Evolutionary conservation across 2,888 invertebrate species (phyloP).

Genomic region (Shargacucullia verbasci): DNA sequence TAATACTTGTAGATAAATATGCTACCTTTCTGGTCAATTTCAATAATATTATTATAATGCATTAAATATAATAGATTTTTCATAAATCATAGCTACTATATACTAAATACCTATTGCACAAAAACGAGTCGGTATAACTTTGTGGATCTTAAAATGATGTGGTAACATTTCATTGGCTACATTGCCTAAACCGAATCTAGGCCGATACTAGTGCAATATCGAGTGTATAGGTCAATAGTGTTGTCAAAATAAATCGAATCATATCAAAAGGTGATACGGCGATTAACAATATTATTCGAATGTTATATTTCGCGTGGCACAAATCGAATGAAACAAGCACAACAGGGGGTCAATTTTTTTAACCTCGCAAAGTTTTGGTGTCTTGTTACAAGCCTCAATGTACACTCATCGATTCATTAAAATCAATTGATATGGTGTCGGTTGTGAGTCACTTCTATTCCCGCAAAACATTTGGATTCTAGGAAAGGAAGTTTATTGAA

Average conservation of each 20-base stretch:
- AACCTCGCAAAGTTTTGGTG: conserved; percentile 71
- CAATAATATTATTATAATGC: no score
- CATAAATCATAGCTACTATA: no score
- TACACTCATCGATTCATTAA: conserved; percentile 72
- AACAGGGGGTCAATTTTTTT: conserved; percentile 71
- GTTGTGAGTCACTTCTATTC: conserved; percentile 70
- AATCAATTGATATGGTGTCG: conserved; percentile 66
- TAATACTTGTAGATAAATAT: no score
- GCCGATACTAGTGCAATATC: conserved; percentile 4
- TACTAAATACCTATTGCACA: no score
- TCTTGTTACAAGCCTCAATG: conserved; percentile 61
- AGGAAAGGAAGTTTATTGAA: conserved; percentile 20
- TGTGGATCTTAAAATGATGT: no score
- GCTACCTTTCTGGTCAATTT: no score
- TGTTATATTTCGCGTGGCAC: conserved; percentile 40
- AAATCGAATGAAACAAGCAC: conserved; percentile 62
- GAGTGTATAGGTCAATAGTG: conserved; percentile 31
- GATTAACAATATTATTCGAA: conserved; percentile 47
- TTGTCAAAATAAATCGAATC: conserved; percentile 46
- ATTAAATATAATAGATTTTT: no score
- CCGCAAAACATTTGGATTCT: conserved; percentile 39
- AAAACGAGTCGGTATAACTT: no score
- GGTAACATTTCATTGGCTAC: neutral
- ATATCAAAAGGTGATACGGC: conserved; percentile 32
- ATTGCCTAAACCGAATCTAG: conserved; percentile 27